These are phyloP conservation scores for Nerophis ophidion DNA, from an alignment of 2,113 vertebrate species.

Conservation along the genomic window DNA sequence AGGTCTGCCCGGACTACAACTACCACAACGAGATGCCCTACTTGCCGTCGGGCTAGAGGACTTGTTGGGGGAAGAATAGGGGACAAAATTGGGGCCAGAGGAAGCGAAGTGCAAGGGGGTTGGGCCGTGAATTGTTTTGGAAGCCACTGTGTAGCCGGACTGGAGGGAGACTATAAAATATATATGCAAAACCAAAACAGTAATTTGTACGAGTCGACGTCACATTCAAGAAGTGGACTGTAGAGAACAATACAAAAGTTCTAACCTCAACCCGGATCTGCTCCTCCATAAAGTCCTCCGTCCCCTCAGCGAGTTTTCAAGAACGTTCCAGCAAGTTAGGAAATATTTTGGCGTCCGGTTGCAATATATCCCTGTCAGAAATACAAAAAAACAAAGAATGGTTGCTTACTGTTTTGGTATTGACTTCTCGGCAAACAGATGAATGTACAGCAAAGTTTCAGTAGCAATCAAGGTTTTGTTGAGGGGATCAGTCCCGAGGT, in stretches of 20 bases:
- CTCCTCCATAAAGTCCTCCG: slow-evolving; percentile 29
- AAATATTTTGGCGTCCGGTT: too few species aligned
- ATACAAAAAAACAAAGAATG: too few species aligned
- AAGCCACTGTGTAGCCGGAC: slow-evolving; percentile 49
- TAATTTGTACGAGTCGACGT: slow-evolving; percentile 54
- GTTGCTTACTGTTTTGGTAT: too few species aligned
- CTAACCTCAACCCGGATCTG: slow-evolving; percentile 54
- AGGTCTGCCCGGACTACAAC: slow-evolving; percentile 96
- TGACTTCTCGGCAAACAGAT: too few species aligned
- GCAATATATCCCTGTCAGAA: too few species aligned
- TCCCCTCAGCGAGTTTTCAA: slow-evolving; percentile 37
- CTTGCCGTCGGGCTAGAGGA: slow-evolving; percentile 84
- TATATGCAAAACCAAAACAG: slow-evolving; percentile 64
- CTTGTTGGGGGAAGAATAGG: slow-evolving; percentile 11
- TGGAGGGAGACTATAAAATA: slow-evolving; percentile 53
- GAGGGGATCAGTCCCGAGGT: too few species aligned
- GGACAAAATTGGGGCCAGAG: slow-evolving; percentile 15
- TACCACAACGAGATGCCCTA: slow-evolving; percentile 88
- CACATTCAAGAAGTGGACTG: slow-evolving; percentile 36
- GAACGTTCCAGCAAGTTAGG: not conserved
- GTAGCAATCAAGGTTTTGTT: too few species aligned
- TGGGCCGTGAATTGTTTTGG: slow-evolving; percentile 21
- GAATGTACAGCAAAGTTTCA: too few species aligned
- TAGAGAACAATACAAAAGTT: slow-evolving; percentile 40
- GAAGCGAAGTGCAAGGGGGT: slow-evolving; percentile 36